Conservation (phyloP, 1,140 invertebrate genomes). For the Elysia chlorotica region DNA sequence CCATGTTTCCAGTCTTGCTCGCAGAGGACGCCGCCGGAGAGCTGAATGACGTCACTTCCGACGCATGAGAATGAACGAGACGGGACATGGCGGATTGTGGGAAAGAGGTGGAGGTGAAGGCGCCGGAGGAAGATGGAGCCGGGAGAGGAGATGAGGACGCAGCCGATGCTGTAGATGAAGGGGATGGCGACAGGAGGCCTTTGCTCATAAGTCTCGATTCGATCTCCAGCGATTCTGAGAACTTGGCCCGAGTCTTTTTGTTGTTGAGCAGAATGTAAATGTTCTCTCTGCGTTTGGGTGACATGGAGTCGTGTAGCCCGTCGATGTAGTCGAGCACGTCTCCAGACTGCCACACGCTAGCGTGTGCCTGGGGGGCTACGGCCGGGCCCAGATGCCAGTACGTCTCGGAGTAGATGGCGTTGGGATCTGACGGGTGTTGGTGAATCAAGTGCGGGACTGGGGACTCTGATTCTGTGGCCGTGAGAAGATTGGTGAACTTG, state of each 20-base stretch:
- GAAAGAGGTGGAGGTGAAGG: too few relatives aligned
- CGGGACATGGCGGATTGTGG: too few relatives aligned
- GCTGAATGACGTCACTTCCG: too few relatives aligned
- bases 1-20: background rate
- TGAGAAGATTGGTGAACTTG: conserved; percentile 7
- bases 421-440: background rate
- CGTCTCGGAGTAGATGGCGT: conserved; percentile 19
- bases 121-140: too few relatives aligned
- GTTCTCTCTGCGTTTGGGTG: conserved; percentile 24
- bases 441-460: too few relatives aligned
- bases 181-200: conserved; percentile 9
- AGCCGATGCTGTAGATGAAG: too few relatives aligned
- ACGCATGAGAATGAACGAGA: too few relatives aligned
- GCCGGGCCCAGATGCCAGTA: conserved; percentile 25
- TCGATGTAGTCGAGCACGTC: conserved; percentile 29
- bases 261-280: conserved; percentile 24
- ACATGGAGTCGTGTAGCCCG: conserved; percentile 23
- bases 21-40: too few relatives aligned
- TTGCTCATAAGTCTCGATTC: conserved; percentile 23
- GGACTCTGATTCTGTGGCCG: background rate
- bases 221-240: conserved; percentile 30
- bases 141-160: too few relatives aligned
- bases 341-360: conserved; percentile 6
- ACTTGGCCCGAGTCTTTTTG: conserved; percentile 26
- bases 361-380: background rate